Evolutionary conservation across 1,140 invertebrate species (phyloP).

Genomic region (Papilio xuthus): DNA sequence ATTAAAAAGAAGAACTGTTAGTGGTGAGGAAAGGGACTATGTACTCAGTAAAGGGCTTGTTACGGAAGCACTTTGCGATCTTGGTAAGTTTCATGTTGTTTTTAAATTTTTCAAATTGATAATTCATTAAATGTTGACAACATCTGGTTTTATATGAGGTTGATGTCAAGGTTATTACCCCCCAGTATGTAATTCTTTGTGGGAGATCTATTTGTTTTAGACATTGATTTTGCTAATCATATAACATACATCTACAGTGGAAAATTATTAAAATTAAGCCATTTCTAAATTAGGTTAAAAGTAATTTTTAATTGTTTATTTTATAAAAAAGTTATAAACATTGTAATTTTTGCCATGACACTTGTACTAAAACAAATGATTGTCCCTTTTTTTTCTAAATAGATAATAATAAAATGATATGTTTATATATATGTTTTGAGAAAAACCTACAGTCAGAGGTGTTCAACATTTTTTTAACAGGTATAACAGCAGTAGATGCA

Average conservation of each 20-base stretch:
- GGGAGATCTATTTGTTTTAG: background rate
- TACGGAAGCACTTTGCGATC: slow-evolving; percentile 95
- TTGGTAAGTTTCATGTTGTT: slow-evolving; percentile 82
- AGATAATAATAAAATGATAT: background rate
- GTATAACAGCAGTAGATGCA: slow-evolving; percentile 94
- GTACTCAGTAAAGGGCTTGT: slow-evolving; percentile 92
- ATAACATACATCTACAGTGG: background rate
- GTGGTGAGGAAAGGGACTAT: slow-evolving; percentile 95
- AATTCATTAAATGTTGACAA: background rate
- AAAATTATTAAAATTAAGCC: background rate
- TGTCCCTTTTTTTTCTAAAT: background rate
- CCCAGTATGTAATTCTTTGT: background rate
- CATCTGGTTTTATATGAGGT: slow-evolving; percentile 2
- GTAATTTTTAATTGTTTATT: background rate
- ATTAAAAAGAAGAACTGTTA: slow-evolving; percentile 90
- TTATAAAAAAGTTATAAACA: too few species aligned
- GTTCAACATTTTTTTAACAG: slow-evolving; percentile 68
- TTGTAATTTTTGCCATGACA: too few species aligned
- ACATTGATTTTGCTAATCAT: background rate
- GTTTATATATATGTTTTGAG: background rate
- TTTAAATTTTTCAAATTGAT: background rate
- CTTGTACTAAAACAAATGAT: too few species aligned
- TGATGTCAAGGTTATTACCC: background rate
- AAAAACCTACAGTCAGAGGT: background rate
- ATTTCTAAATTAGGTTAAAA: background rate